Evolutionary conservation across 2,888 invertebrate species (phyloP), one percentile per base, ranked within the genome.

Genomic region (Chaetogeoica ovagalla): DNA sequence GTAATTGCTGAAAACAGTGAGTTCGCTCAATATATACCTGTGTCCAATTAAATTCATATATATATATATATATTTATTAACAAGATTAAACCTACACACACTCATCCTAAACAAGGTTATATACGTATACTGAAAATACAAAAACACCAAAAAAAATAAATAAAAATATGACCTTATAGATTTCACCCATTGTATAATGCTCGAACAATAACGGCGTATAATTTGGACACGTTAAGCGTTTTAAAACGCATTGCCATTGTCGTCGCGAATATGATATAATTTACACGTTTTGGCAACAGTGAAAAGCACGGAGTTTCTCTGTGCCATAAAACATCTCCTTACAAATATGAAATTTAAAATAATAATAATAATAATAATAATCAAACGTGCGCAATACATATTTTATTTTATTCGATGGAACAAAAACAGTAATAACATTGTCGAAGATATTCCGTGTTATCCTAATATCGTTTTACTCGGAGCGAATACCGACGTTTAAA

Each of bases 161-260:
- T 65, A 65, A 39, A 9, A 65, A 69, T 65, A 65, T 57, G 65
- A 74, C 74, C 74, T 65, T 74, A 65, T 57, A 65, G 17, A 39
- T 57, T 65, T 39, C 11, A 17, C 23, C 65, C 21, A 63, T 73
- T 63, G 62, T 63, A 37, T 13, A 21, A 2, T 73, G 21, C 9
- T 9, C 13, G 13, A 74, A 74, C 74, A 65, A 65, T 74, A n/a
- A 39, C 74, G 39, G 30, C 30, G 23, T 57, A 74, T 65, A 74
- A 74, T 74, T n/a, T 74, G 55, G 9, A 17, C 11, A 23, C 65
- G 39, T 74, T 74, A 57, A 17, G 30, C 39, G 17, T 74, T 65
- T 65, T 55, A 23, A n/a, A n/a, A 73, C 8, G 9, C 52, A 21
- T 30, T 65, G 37, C 37, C 21, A 57, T 65, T 65, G 65, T 63